Base-by-base conservation (phyloP, 2,113 vertebrate genomes). In the Saguinus imperator region DNA sequence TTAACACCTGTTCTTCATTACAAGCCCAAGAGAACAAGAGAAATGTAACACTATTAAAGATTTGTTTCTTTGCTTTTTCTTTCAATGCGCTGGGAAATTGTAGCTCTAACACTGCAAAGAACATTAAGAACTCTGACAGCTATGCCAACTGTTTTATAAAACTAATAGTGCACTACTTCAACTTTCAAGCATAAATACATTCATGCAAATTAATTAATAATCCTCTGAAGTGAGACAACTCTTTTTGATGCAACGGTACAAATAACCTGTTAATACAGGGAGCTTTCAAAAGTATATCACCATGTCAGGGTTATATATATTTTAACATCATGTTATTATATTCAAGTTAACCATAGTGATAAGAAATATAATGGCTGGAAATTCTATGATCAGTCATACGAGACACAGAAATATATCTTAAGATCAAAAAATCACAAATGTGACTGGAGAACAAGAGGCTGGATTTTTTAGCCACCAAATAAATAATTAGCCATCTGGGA, bases 21-120 rank as follows among this genome's bases (percentile, higher is more conserved):
- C 3, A 68, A 98, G 35, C 79, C 95, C 97, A 76, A 79, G 90
- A 98, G 93, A 95, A 96, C 0, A 25, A 61, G 35, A 80, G 76
- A 43, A 95, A 40, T 50, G 57, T 55, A 35, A 93, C 66, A 5
- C 77, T 95, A 94, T 95, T 84, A 66, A 95, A 85, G 81, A 94
- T 94, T 97, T 97, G 75, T 89, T 94, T 72, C 58, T 96, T 91
- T 95, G 58, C 94, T 97, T 94, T 93, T 86, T 79, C 50, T 95
- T 97, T 95, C 79, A 84, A 87, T 20, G 18, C 37, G n/a, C 50
- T 50, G 81, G 57, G 95, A 84, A 0, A 52, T 55, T 87, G n/a
- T 37, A 79, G 40, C 1, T 85, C 75, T 82, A 90, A 95, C 32
- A 83, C 0, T 40, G 40, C 70, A 94, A 85, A 52, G 52, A 95